phyloP scores from a whole-genome alignment of 2,888 invertebrate species.

The Standfussiana lucernea region DNA sequence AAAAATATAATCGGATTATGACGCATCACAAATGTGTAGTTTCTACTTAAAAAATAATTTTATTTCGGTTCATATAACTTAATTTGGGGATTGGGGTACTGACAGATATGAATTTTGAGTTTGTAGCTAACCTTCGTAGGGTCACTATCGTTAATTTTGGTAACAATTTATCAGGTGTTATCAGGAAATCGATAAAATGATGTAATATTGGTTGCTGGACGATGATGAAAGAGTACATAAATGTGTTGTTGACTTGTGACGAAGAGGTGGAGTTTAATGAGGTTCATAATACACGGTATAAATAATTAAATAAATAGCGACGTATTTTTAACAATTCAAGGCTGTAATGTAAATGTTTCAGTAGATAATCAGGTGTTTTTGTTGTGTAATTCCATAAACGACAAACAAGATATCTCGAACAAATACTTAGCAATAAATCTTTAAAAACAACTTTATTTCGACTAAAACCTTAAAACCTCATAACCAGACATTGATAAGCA shows the following conservation, averaged over 20 bases:
- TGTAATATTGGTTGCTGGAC: conserved; percentile 16
- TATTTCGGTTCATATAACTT: not conserved
- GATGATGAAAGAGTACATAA: conserved; percentile 14
- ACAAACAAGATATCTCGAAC: not conserved
- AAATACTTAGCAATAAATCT: conserved; percentile 4
- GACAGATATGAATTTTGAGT: not conserved
- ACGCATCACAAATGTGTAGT: not conserved
- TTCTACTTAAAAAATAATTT: not conserved
- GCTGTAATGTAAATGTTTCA: not conserved
- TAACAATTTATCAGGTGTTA: not conserved
- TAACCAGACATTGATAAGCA: conserved; percentile 45
- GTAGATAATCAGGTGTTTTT: not conserved
- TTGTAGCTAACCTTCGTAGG: not conserved
- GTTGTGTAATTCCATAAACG: conserved; percentile 1
- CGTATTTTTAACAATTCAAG: not conserved
- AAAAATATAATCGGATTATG: not conserved
- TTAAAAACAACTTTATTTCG: conserved; percentile 31
- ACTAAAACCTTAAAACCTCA: conserved; percentile 41
- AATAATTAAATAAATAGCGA: not conserved
- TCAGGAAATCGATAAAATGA: conserved; percentile 32
- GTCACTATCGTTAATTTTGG: conserved; percentile 5
- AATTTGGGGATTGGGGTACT: not conserved
- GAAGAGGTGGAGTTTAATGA: not conserved
- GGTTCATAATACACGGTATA: not conserved
- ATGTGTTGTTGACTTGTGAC: not conserved